These are phyloP conservation scores for Coreoperca whiteheadi DNA, from an alignment of 2,113 vertebrate genomes.

Conservation along the genomic window DNA sequence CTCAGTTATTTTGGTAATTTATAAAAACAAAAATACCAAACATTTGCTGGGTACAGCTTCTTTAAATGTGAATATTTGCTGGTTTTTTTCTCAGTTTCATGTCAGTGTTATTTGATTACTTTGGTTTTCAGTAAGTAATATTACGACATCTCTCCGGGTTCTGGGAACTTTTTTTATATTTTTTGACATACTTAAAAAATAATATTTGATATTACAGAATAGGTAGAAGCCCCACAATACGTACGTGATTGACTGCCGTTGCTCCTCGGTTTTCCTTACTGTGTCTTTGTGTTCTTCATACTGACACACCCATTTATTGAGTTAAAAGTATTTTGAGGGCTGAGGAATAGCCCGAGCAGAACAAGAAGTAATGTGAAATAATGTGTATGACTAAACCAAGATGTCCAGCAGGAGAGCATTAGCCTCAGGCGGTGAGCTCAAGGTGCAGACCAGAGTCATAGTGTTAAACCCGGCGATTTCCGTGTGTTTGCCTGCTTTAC, in stretches of 20 bases:
- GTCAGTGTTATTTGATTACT: not conserved
- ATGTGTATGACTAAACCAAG: slow-evolving; percentile 35
- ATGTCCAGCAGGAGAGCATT: slow-evolving; percentile 66
- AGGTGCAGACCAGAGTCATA: slow-evolving; percentile 52
- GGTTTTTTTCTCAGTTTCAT: not conserved
- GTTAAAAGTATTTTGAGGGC: not conserved
- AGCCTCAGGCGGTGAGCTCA: slow-evolving; percentile 50
- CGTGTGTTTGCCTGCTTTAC: slow-evolving; percentile 73
- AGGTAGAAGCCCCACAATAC: not conserved
- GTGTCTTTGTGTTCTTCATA: not conserved
- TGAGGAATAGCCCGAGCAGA: not conserved
- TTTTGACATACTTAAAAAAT: not conserved
- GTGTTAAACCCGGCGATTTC: slow-evolving; percentile 59
- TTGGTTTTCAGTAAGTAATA: not conserved
- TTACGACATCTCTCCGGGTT: not conserved
- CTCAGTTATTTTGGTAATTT: not conserved
- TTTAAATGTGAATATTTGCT: not conserved
- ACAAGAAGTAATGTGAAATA: slow-evolving; percentile 21
- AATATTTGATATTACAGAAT: not conserved
- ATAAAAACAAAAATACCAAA: not conserved
- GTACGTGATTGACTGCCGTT: not conserved
- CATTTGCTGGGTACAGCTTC: not conserved
- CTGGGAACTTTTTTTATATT: not conserved
- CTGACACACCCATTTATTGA: not conserved
- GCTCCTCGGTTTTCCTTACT: not conserved